Percentiles rank a stretch among this genome's conserved stretches.
Evolutionary conservation across 2,797 vertebrate genomes (phyloP).

Genomic region (Lagocephalus sceleratus): DNA sequence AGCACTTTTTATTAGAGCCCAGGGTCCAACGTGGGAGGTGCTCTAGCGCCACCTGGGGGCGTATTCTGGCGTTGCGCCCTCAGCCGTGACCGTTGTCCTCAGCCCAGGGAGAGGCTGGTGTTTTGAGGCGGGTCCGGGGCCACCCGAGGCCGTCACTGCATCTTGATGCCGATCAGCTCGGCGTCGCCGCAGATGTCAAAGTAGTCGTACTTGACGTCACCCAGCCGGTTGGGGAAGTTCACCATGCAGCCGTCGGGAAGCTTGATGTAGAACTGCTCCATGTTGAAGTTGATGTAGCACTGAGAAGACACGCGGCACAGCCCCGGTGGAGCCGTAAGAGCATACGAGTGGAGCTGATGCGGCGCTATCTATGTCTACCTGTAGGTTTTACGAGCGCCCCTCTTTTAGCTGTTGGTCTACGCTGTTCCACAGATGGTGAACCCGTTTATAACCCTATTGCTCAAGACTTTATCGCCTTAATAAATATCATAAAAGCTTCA

Average conservation of each 20-base stretch:
- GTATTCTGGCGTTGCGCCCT: conserved; percentile 19
- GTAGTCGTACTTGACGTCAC: conserved; percentile 70
- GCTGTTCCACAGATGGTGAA: neutral
- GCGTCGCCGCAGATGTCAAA: conserved; percentile 59
- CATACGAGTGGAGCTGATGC: neutral
- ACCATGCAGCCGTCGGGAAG: conserved; percentile 70
- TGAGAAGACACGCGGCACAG: conserved; percentile 22
- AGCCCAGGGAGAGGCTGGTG: neutral
- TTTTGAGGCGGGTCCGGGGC: neutral
- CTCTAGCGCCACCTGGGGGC: conserved; percentile 44
- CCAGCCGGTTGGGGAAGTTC: conserved; percentile 75
- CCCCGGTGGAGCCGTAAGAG: neutral
- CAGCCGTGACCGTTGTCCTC: neutral
- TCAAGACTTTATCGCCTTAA: neutral
- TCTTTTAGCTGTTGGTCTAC: conserved; percentile 11
- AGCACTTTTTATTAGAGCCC: conserved; percentile 40
- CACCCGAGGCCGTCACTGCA: conserved; percentile 45
- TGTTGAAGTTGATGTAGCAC: conserved; percentile 70
- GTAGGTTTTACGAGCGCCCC: too few relatives aligned
- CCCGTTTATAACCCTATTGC: neutral
- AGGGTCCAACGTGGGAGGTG: conserved; percentile 1
- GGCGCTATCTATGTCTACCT: too few relatives aligned
- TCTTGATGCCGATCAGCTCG: conserved; percentile 60
- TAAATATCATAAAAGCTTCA: neutral
- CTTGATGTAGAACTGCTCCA: conserved; percentile 70